Base-by-base conservation (phyloP, 1,140 invertebrate species). In the Maconellicoccus hirsutus region DNA sequence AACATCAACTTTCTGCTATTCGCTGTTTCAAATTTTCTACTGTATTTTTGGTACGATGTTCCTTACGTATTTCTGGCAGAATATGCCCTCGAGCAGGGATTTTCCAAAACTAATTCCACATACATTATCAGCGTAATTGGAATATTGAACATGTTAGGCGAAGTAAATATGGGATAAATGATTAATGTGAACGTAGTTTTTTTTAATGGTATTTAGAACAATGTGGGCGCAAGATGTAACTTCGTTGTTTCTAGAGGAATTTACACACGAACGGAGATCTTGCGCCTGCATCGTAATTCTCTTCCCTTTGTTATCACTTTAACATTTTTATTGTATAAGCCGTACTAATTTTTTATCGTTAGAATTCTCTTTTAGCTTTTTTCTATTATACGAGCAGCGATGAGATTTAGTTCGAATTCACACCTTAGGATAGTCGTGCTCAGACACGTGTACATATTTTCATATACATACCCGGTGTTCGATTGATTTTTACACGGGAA, bases 1-100 rank as follows among this genome's bases (percentile, higher is more conserved):
- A 74, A 74, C 22, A 72, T 74, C 29, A 71, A 33, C 16, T 74
- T 93, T 77, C 81, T 91, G 66, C 81, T 94, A 7, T 86, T 94
- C 74, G 90, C 89, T 70, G 74, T 93, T 0, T 89, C 90, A 2
- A 94, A 92, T 72, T 87, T 93, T 74, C 83, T 93, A 39, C 82
- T 94, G 21, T 94, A 93, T 79, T 88, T 87, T 74, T 95, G 90
- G 89, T 93, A 93, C 78, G 93, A 94, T 75, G 89, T 93, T 69
- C 91, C 91, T 38, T 94, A 95, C 81, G 90, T 94, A 77, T 95
- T 92, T 78, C 81, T 94, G 23, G 88, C 88, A 59, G 90, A 93
- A 71, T 61, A 71, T 23, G 78, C 81, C 74, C 74, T 79, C 77
- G 83, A 81, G 26, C 82, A 84, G 73, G 81, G 82, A 0, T 89